phyloP scores from a whole-genome alignment of 1,140 invertebrate genomes.

The Magallana angulata region DNA sequence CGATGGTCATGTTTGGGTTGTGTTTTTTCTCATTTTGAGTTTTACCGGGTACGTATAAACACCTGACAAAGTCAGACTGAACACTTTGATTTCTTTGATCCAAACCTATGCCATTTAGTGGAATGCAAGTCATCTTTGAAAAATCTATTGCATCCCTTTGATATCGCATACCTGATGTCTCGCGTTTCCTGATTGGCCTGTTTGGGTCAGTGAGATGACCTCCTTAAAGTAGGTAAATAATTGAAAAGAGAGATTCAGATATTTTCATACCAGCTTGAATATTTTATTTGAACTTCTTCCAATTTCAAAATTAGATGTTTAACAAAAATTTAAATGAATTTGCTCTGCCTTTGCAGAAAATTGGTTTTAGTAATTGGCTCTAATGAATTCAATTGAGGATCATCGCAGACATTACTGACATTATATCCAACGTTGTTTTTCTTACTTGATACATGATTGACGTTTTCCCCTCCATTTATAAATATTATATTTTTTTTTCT shows the following conservation, averaged over 20 bases:
- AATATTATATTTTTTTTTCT: no score
- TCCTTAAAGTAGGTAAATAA: background rate
- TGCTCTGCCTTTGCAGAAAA: background rate
- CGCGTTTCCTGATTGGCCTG: conserved; percentile 27
- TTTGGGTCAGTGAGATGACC: conserved; percentile 32
- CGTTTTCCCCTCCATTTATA: no score
- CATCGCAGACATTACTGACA: no score
- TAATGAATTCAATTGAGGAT: no score
- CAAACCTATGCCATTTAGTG: background rate
- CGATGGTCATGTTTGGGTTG: no score
- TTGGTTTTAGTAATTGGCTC: background rate
- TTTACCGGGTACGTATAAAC: background rate
- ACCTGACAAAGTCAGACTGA: background rate
- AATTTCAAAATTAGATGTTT: background rate
- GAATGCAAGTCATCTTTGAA: conserved; percentile 7
- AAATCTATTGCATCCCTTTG: conserved; percentile 27
- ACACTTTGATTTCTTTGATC: conserved; percentile 10
- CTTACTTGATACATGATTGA: no score
- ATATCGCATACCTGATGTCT: conserved; percentile 25
- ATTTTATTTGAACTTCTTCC: conserved; percentile 26
- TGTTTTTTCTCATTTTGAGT: background rate
- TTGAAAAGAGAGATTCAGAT: conserved; percentile 33
- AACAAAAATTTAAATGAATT: background rate
- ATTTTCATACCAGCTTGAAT: conserved; percentile 33
- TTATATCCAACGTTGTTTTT: no score